Evolutionary conservation across 2,113 vertebrate genomes (phyloP).

Genomic region (Zosterops borbonicus): DNA sequence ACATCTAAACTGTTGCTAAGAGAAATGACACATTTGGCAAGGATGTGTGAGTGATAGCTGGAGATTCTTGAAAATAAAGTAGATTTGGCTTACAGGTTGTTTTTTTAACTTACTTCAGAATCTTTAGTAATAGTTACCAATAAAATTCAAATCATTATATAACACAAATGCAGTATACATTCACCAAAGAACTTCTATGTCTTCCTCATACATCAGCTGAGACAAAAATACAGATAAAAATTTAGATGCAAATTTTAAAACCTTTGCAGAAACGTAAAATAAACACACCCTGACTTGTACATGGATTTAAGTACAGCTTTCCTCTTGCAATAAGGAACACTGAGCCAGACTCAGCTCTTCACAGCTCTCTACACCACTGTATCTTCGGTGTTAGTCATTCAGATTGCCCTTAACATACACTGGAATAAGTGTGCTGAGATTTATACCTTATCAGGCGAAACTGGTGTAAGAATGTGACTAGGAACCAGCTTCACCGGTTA

Average conservation of each 20-base stretch:
- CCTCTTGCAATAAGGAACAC: neutral
- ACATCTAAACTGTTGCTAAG: constrained; percentile 45
- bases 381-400: neutral
- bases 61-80: constrained; percentile 52
- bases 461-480: neutral
- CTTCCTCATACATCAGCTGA: neutral
- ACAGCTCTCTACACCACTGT: neutral
- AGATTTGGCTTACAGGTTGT: constrained; percentile 36
- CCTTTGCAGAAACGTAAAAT: neutral
- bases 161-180: neutral
- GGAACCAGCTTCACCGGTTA: neutral
- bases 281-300: neutral
- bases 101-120: constrained; percentile 17
- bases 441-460: neutral
- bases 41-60: constrained; percentile 20
- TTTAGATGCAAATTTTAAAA: neutral
- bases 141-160: constrained; percentile 20
- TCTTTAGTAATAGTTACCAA: constrained; percentile 23
- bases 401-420: neutral
- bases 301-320: neutral
- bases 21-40: constrained; percentile 55
- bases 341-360: neutral
- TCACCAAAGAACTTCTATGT: neutral
- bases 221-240: neutral
- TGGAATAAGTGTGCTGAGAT: neutral